Base-by-base conservation (phyloP, 2,888 invertebrate species). In the Phaonia tiefii region DNA sequence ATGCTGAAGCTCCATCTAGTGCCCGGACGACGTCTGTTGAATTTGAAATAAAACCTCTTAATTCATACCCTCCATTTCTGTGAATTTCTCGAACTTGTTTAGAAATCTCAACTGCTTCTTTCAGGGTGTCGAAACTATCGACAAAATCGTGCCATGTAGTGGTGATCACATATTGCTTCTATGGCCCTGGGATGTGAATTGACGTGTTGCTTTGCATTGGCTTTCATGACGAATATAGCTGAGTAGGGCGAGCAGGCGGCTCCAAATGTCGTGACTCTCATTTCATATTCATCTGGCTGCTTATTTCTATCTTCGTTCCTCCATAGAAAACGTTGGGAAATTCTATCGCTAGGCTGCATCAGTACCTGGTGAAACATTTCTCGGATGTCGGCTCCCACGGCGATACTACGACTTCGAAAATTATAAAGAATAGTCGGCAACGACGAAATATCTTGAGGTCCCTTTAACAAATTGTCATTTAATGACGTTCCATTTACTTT, bases 341-440 rank as follows among this genome's bases (percentile, higher is more conserved):
- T 71, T 82, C 86, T 85, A 67, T 89, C 87, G 56, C 85, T 82
- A 1, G 75, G 44, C n/a, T 78, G 86, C 60, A 31, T 85, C 85
- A 63, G n/a, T n/a, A n/a, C n/a, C n/a, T n/a, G 65, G 39, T 80
- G 67, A 39, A 80, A 75, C 67, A 69, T 69, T 54, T 69, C 69
- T 5, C 69, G 54, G 22, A 67, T 44, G 4, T 65, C 42, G 22
- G 22, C 22, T 13, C 11, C 22, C 11, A 49, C 65, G 2, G 65
- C 25, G 22, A 69, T 54, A 42, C 39, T 11, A 39, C 54, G 31
- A 31, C 8, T 31, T 31, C 31, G 31, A 31, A 31, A 31, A 5
- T 31, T 31, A 31, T 5, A 31, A 31, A 31, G 31, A 31, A 31
- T 8, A 3, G 31, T 5, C 3, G 31, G 31, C 31, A 31, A 8